Evolutionary conservation across 2,797 vertebrate species (phyloP), one percentile per base, ranked within the genome.

Genomic region (Trematomus bernacchii): DNA sequence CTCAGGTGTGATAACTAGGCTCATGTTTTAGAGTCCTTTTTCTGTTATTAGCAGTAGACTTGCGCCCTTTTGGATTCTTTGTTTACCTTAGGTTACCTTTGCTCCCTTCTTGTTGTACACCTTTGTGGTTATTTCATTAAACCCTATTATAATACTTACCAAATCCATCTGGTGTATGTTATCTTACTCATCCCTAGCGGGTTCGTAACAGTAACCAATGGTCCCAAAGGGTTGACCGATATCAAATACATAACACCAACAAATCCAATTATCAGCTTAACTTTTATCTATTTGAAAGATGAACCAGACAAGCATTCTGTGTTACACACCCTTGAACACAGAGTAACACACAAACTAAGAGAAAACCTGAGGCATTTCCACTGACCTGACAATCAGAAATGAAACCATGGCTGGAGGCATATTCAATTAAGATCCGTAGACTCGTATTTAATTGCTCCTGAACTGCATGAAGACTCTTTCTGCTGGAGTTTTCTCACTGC

Each of bases 341-440:
- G 16, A 66, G 6, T 30, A 8, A 55, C 27, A 65, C 13, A 37
- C 47, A 21, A 6, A 48, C 55, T 14, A 30, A 23, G 30, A 19
- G n/a, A 51, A 2, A 52, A 27, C n/a, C 21, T 3, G 18, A 33
- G 15, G 18, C 44, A 42, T 47, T 66, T 71, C 15, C 6, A 33
- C 40, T 51, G 70, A 71, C 66, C 63, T 48, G 18, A 61, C 50
- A 68, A 43, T 64, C 57, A 68, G 15, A 53, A 7, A 23, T 37
- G 19, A 37, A 37, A 9, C 40, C 18, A 15, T 19, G 23, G 50
- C 69, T 67, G 8, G 30, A 43, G 61, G 40, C 69, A 3, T 16
- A 60, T 67, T 76, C 53, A 57, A 58, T 86, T 80, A 77, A 59
- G 33, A 62, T 66, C 15, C 30, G 33, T 66, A 6, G 48, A 57